Conservation (phyloP, 2,888 invertebrate genomes). For the Heteromyza rotundicornis region DNA sequence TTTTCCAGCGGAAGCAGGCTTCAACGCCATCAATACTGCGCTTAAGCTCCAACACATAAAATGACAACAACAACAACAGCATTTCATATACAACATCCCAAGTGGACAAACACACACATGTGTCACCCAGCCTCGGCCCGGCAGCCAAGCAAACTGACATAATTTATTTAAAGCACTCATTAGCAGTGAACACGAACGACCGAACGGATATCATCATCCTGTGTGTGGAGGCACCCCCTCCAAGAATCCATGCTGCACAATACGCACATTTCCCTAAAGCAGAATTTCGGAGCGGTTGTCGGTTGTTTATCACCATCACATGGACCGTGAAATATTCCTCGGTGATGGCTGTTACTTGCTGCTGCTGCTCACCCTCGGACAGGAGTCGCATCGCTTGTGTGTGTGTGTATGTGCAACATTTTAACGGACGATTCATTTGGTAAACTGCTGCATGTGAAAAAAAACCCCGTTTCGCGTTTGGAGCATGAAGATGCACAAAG, state of each 20-base stretch:
- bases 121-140: constrained; percentile 28
- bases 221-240: neutral
- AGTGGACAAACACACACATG: constrained; percentile 39
- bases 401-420: neutral
- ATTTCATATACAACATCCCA: constrained; percentile 24
- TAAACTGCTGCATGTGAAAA: neutral
- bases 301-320: no score
- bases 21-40: neutral
- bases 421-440: no score
- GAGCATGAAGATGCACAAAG: neutral
- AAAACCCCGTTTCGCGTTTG: neutral
- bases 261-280: no score
- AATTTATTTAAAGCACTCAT: neutral
- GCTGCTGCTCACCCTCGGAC: no score
- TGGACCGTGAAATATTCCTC: no score
- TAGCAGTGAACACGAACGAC: neutral
- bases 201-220: neutral
- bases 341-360: no score
- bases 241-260: neutral
- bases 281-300: no score
- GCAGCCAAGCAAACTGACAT: neutral
- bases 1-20: neutral
- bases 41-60: neutral
- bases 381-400: no score
- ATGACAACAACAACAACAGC: no score